Evolutionary conservation across 2,888 invertebrate species (phyloP), one percentile per base, ranked within the genome.

Genomic region (Fragum whitleyi): DNA sequence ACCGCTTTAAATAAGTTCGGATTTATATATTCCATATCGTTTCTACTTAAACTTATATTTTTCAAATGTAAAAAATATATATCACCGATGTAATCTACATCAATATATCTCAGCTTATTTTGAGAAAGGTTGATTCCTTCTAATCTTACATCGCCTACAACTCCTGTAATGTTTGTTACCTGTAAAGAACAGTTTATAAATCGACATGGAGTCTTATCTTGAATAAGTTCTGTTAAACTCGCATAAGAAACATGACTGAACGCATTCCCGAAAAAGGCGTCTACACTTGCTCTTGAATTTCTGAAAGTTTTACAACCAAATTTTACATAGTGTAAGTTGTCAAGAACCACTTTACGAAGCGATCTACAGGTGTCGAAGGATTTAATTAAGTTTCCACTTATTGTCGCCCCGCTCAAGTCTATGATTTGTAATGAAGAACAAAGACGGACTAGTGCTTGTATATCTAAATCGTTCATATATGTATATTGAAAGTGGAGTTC

Each of bases 21-120:
- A 32, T 21, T 32, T 1, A 65, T 21, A 39, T 39, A 65, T 65
- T 65, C 65, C 32, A 65, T 65, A 9, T 39, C 21, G 39, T 65
- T 65, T 21, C 39, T 14, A 11, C 21, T 11, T n/a, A 65, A 36
- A 5, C n/a, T 19, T 23, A 65, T 2, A 21, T 19, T 21, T 2
- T 16, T 36, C 1, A 65, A n/a, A 11, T 36, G 5, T 16, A 2
- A 5, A 3, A 65, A n/a, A 11, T 9, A 39, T 19, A 1, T 3
- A 36, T 6, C 36, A 11, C n/a, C 39, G 9, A 5, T n/a, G 7
- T 39, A 1, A 19, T 19, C 11, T 7, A 32, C 11, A 23, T 65
- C 65, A 5, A 65, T 2, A 36, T 65, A 65, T 21, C 39, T 2
- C 9, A 57, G 7, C 3, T 26, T 57, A 23, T 57, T 57, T 19